Percentiles rank a stretch among this genome's conserved stretches.
phyloP scores from a whole-genome alignment of 2,888 invertebrate genomes.

The Diarsia mendica region DNA sequence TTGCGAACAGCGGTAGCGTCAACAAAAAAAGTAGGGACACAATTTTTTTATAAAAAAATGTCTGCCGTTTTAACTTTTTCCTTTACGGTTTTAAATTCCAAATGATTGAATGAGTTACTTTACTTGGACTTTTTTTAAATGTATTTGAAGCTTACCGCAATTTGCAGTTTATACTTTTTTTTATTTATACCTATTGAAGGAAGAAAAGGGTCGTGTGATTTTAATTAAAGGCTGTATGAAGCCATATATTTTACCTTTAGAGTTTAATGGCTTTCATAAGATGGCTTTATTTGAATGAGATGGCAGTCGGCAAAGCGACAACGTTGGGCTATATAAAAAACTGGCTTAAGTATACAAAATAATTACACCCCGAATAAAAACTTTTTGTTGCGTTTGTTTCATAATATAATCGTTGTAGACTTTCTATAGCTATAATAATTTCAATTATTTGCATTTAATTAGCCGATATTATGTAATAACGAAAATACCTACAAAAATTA shows the following conservation, averaged over 20 bases:
- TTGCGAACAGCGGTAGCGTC: slow-evolving; percentile 59
- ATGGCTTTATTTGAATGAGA: neutral
- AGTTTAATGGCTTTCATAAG: neutral
- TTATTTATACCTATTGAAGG: neutral
- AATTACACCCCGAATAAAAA: neutral
- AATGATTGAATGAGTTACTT: neutral
- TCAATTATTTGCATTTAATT: slow-evolving; percentile 4
- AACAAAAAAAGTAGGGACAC: slow-evolving; percentile 42
- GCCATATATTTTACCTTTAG: neutral
- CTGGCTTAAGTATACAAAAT: no score
- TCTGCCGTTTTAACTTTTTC: neutral
- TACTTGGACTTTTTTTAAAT: neutral
- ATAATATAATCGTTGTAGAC: neutral
- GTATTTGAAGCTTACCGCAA: neutral
- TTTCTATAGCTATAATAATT: neutral
- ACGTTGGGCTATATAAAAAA: no score
- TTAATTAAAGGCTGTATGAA: slow-evolving; percentile 4
- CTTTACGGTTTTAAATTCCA: slow-evolving; percentile 11
- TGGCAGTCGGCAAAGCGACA: neutral
- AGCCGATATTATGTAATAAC: no score
- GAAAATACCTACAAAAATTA: neutral
- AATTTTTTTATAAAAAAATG: slow-evolving; percentile 12
- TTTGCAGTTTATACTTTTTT: neutral
- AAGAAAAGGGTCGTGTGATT: neutral
- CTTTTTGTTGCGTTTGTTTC: neutral